A percentile compares a stretch with the other conserved stretches of the same genome.
phyloP scores from a whole-genome alignment of 2,888 invertebrate genomes.

The Podabrus alpinus region DNA sequence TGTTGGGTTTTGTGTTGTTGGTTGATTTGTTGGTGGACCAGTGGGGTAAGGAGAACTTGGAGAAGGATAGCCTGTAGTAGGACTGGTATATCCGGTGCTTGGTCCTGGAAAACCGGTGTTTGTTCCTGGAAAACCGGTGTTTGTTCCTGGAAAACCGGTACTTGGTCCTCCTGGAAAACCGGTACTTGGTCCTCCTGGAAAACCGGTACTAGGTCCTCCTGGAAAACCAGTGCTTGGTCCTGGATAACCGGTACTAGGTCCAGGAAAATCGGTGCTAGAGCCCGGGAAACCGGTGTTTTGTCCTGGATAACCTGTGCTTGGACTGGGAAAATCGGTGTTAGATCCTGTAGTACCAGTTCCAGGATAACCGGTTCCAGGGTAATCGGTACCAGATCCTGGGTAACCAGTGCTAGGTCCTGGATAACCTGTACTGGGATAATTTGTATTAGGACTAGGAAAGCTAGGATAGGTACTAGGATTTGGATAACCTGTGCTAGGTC shows the following conservation, averaged over 20 bases:
- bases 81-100: conserved; percentile 9
- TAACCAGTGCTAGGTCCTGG: conserved; percentile 12
- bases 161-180: conserved; percentile 14
- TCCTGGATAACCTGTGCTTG: conserved; percentile 28
- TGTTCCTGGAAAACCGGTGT: conserved; percentile 15
- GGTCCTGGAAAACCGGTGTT: conserved; percentile 34
- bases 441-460: conserved; percentile 29
- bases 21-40: conserved; percentile 6
- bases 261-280: conserved; percentile 5
- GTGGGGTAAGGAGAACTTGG: conserved; percentile 29
- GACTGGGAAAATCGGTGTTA: conserved; percentile 9
- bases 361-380: background rate
- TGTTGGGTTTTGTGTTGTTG: background rate
- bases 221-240: conserved; percentile 23
- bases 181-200: conserved; percentile 34
- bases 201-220: conserved; percentile 35
- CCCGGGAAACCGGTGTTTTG: conserved; percentile 12
- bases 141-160: conserved; percentile 31
- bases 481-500: conserved; percentile 11
- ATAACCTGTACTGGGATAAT: conserved; percentile 26
- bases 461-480: conserved; percentile 24
- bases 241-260: conserved; percentile 14
- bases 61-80: conserved; percentile 24
- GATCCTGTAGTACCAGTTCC: conserved; percentile 3
- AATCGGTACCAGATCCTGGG: conserved; percentile 7